phyloP scores from a whole-genome alignment of 2,888 invertebrate genomes.

The Dryococelus australis region DNA sequence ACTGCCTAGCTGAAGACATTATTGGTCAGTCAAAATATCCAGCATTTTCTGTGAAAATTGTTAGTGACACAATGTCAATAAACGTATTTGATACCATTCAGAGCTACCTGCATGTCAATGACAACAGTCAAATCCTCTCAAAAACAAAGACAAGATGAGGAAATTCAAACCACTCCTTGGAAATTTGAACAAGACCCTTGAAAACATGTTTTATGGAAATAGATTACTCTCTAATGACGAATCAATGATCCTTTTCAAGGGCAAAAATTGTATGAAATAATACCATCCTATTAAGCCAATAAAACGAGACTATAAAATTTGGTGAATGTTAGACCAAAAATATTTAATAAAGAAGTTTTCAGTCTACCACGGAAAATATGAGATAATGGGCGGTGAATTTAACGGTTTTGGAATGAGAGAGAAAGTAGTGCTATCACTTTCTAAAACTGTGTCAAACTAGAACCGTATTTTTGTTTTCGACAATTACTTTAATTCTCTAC shows the following conservation, averaged over 20 bases:
- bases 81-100: conserved; percentile 36
- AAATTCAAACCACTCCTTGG: conserved; percentile 38
- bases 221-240: conserved; percentile 37
- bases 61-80: conserved; percentile 34
- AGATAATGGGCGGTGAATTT: not conserved
- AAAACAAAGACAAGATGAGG: conserved; percentile 35
- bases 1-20: conserved; percentile 33
- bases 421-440: conserved; percentile 45
- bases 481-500: conserved; percentile 37
- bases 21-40: conserved; percentile 32
- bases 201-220: conserved; percentile 34
- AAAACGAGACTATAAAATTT: conserved; percentile 47
- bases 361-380: conserved; percentile 40
- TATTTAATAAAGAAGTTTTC: conserved; percentile 46
- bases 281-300: conserved; percentile 49
- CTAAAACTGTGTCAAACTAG: conserved; percentile 43
- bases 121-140: conserved; percentile 32
- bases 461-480: conserved; percentile 40
- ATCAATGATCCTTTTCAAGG: conserved; percentile 38
- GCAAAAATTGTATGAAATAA: conserved; percentile 39
- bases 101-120: conserved; percentile 40
- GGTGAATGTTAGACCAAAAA: conserved; percentile 40
- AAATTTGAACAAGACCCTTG: conserved; percentile 37
- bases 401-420: not conserved
- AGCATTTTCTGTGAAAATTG: conserved; percentile 32